Conservation (phyloP, 2,888 invertebrate species). For the Tachina grossa region DNA sequence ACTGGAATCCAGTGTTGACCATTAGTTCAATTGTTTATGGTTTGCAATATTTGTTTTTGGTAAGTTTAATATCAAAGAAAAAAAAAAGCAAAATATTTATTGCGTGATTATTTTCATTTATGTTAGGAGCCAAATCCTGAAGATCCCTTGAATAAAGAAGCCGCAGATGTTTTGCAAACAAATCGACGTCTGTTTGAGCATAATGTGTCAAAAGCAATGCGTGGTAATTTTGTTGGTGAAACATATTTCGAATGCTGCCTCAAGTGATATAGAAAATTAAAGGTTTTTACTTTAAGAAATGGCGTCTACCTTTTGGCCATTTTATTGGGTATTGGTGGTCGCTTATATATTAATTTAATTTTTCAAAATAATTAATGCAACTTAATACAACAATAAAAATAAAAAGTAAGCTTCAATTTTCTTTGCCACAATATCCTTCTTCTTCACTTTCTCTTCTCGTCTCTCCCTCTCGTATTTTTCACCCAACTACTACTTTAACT, state of each 20-base stretch:
- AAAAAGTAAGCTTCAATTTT: constrained; percentile 46
- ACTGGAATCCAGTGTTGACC: constrained; percentile 99
- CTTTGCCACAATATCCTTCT: constrained; percentile 20
- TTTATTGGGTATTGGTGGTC: constrained; percentile 78
- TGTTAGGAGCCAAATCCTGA: constrained; percentile 98
- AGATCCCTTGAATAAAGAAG: constrained; percentile 99
- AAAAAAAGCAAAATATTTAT: neutral
- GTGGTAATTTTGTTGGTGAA: constrained; percentile 96
- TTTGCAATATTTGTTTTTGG: constrained; percentile 97
- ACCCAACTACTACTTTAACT: neutral
- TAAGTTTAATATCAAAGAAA: constrained; percentile 79
- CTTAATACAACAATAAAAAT: constrained; percentile 55
- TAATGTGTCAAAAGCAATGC: constrained; percentile 97
- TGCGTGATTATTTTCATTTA: constrained; percentile 4
- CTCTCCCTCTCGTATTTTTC: constrained; percentile 5
- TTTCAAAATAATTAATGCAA: constrained; percentile 73
- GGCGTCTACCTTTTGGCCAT: constrained; percentile 80
- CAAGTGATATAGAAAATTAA: constrained; percentile 88
- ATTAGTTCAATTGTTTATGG: constrained; percentile 99
- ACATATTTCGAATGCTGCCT: constrained; percentile 98
- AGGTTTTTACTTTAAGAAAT: constrained; percentile 82
- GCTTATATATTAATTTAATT: constrained; percentile 82
- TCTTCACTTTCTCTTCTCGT: neutral
- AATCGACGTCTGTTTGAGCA: constrained; percentile 97
- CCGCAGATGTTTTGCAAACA: constrained; percentile 97